These are phyloP conservation scores for Bimastos eiseni DNA, from an alignment of 2,888 invertebrate species.

Conservation along the genomic window DNA sequence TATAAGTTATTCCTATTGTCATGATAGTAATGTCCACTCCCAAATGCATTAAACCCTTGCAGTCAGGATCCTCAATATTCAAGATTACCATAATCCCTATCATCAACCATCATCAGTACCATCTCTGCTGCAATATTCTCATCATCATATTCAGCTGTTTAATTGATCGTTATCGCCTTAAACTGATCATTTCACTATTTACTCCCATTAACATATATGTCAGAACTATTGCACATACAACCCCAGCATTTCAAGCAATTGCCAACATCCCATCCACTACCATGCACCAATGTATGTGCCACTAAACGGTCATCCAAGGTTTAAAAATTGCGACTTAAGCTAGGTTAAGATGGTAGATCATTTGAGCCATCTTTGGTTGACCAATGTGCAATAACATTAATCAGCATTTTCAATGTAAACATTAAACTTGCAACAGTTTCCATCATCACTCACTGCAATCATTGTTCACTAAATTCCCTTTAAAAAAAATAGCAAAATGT, in stretches of 20 bases:
- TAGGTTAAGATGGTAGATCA: not conserved
- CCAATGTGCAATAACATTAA: not conserved
- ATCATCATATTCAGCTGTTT: not conserved
- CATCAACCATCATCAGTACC: no score
- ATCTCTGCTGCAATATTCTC: not conserved
- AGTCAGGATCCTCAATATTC: no score
- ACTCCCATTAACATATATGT: not conserved
- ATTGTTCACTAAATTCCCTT: not conserved
- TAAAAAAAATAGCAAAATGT: not conserved
- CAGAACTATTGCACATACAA: not conserved
- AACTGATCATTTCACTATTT: not conserved
- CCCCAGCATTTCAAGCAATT: not conserved
- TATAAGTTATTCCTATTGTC: not conserved
- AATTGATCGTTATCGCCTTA: not conserved
- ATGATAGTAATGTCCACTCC: no score
- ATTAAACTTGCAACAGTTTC: not conserved
- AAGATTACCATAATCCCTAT: no score
- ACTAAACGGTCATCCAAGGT: not conserved
- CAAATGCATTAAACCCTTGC: no score
- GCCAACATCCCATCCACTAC: not conserved
- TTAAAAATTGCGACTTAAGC: not conserved
- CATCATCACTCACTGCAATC: not conserved
- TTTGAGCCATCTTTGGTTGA: not conserved
- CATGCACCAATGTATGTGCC: not conserved
- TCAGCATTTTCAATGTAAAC: not conserved